A percentile compares a stretch with the other conserved stretches of the same genome.
phyloP scores from a whole-genome alignment of 1,140 invertebrate genomes.

The Ceratosolen fusciceps region DNA sequence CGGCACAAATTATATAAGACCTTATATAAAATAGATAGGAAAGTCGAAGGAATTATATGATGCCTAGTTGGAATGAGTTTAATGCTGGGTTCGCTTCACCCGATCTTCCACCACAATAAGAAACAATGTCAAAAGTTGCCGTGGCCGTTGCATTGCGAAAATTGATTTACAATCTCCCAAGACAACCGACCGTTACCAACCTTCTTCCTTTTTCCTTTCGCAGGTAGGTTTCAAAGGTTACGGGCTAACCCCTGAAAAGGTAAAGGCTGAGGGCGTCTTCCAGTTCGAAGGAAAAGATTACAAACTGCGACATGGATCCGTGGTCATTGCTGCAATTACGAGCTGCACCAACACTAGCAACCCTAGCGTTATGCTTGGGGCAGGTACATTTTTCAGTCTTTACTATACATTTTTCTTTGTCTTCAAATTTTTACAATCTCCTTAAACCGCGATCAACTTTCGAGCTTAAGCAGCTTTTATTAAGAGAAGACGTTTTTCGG shows the following conservation, averaged over 20 bases:
- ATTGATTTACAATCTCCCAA: constrained; percentile 13
- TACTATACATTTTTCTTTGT: background rate
- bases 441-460: background rate
- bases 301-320: constrained; percentile 90
- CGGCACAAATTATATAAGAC: background rate
- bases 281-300: constrained; percentile 87
- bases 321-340: constrained; percentile 97
- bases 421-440: background rate
- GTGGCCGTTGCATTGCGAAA: background rate
- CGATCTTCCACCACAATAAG: background rate
- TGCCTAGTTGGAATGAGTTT: background rate
- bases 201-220: background rate
- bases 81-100: background rate
- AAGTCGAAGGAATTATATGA: background rate
- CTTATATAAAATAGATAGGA: background rate
- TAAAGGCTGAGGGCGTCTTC: constrained; percentile 80
- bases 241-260: constrained; percentile 81
- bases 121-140: background rate
- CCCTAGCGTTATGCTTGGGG: constrained; percentile 97
- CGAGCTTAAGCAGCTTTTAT: background rate
- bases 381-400: constrained; percentile 73
- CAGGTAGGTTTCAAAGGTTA: constrained; percentile 97
- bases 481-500: too few relatives aligned
- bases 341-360: constrained; percentile 99
- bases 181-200: background rate